Evolutionary conservation across 2,888 invertebrate species (phyloP).

Genomic region (Drosophila cracens): DNA sequence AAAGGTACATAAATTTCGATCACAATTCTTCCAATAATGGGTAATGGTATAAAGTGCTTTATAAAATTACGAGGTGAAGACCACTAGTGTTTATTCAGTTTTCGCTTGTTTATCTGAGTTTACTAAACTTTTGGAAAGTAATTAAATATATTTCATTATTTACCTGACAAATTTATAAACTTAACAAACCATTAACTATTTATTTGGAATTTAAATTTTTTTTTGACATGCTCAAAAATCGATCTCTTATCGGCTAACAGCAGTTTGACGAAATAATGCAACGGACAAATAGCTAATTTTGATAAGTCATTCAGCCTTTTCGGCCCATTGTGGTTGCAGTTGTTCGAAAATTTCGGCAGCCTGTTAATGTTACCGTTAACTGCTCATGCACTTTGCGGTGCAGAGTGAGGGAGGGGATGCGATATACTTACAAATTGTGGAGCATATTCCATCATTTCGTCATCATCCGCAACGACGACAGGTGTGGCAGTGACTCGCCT

Average conservation of each 20-base stretch:
- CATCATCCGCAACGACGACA: conserved; percentile 67
- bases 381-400: conserved; percentile 6
- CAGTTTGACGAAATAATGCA: background rate
- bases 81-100: background rate
- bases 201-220: background rate
- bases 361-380: conserved; percentile 28
- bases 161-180: background rate
- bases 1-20: background rate
- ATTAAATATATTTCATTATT: background rate
- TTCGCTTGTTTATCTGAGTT: background rate
- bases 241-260: too few relatives aligned
- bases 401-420: background rate
- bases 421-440: conserved; percentile 83
- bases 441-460: conserved; percentile 83
- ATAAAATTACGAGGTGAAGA: background rate
- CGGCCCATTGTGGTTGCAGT: conserved; percentile 33
- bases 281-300: background rate
- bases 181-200: background rate
- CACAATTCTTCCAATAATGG: background rate
- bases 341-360: conserved; percentile 3
- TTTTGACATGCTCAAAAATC: background rate
- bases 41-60: background rate
- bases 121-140: background rate
- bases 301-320: background rate
- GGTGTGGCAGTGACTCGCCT: conserved; percentile 50